Conservation (phyloP, 1,140 invertebrate genomes). For the Eupristina koningsbergeri region DNA sequence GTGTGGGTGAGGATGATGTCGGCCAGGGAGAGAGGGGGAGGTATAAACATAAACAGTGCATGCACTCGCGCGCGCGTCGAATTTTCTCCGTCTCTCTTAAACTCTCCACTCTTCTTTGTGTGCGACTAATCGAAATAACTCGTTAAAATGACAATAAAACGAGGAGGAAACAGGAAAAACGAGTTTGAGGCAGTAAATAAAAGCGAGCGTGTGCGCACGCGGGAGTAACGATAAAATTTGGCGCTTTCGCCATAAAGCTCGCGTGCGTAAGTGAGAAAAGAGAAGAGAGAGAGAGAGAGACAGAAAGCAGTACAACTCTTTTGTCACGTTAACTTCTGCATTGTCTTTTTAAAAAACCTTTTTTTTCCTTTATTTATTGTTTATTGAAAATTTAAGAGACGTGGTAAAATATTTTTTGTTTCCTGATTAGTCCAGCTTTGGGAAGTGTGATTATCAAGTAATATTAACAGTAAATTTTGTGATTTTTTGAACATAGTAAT, state of each 20-base stretch:
- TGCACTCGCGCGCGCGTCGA: not conserved
- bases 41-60: conserved; percentile 41
- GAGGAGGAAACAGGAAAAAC: conserved; percentile 43
- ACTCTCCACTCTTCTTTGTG: not conserved
- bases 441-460: not conserved
- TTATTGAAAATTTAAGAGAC: not conserved
- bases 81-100: not conserved
- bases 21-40: not conserved
- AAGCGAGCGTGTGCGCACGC: conserved; percentile 21
- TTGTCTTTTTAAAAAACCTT: not conserved
- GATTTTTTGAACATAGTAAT: not conserved
- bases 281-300: not conserved
- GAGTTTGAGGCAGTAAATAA: conserved; percentile 43
- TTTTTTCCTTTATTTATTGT: not conserved
- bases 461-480: conserved; percentile 2
- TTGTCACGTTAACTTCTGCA: not conserved
- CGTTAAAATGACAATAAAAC: conserved; percentile 50
- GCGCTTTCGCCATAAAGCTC: conserved; percentile 42
- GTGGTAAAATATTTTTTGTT: not conserved
- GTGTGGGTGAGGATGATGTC: not conserved
- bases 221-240: conserved; percentile 48
- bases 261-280: not conserved
- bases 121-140: conserved; percentile 43
- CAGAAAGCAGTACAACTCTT: conserved; percentile 14
- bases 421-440: not conserved